Evolutionary conservation across 2,888 invertebrate genomes (phyloP).

Genomic region (Ormyrus pomaceus): DNA sequence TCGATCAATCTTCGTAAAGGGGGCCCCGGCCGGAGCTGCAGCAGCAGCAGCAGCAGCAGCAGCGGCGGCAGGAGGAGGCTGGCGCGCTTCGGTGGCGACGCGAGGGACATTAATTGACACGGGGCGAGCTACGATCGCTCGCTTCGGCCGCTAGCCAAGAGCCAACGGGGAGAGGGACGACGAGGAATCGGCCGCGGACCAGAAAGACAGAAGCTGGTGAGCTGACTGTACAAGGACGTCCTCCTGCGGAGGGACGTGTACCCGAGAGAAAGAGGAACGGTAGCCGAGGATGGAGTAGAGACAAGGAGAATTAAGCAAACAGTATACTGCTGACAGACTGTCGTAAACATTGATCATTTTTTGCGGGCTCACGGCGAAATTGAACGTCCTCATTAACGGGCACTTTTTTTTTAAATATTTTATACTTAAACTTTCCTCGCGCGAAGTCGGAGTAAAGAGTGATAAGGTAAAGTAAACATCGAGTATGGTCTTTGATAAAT

Average conservation of each 20-base stretch:
- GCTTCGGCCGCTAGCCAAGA: conserved; percentile 10
- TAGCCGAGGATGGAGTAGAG: background rate
- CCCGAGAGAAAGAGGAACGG: conserved; percentile 55
- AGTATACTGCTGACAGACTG: no score
- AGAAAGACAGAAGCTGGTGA: conserved; percentile 44
- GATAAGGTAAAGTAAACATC: no score
- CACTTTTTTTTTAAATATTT: no score
- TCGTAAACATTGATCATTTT: no score
- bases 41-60: conserved; percentile 37
- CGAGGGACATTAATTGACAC: conserved; percentile 74
- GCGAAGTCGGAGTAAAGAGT: no score
- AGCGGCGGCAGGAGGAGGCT: conserved; percentile 23
- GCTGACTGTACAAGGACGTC: conserved; percentile 21
- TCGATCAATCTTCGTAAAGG: conserved; percentile 70
- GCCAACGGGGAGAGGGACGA: conserved; percentile 5
- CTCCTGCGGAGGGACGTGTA: conserved; percentile 49
- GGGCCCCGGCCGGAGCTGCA: conserved; percentile 39
- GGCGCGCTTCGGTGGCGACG: conserved; percentile 53
- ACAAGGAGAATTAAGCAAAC: background rate
- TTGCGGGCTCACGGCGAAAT: no score
- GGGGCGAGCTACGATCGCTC: conserved; percentile 55
- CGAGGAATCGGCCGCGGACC: conserved; percentile 38
- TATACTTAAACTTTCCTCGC: no score
- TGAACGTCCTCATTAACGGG: no score
- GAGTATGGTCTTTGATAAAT: no score